Evolutionary conservation across 2,888 invertebrate species (phyloP).

Genomic region (Xanthostigma xanthostigma): DNA sequence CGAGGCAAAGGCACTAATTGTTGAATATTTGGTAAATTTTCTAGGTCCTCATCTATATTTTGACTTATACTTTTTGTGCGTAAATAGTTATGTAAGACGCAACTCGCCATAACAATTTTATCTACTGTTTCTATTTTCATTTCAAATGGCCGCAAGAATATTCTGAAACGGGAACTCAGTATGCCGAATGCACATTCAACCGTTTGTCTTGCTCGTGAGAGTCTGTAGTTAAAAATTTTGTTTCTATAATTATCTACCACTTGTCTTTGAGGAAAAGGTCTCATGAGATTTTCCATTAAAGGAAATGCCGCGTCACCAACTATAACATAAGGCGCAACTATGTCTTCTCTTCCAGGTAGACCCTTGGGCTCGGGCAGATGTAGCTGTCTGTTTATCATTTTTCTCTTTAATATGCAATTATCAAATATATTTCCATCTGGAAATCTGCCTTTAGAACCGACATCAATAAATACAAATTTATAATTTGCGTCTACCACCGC

Average conservation of each 20-base stretch:
- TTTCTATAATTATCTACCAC: conserved; percentile 3
- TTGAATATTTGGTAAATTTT: too few species aligned
- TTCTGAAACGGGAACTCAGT: conserved; percentile 7
- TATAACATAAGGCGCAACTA: too few species aligned
- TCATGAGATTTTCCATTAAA: conserved; percentile 7
- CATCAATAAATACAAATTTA: conserved; percentile 16
- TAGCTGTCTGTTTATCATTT: conserved; percentile 9
- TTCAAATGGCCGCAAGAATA: conserved; percentile 11
- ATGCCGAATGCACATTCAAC: conserved; percentile 10
- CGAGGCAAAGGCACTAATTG: too few species aligned
- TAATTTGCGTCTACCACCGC: conserved; percentile 17
- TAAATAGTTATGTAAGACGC: conserved; percentile 8
- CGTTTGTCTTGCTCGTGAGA: conserved; percentile 6
- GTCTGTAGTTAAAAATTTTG: conserved; percentile 9
- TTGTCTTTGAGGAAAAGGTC: background rate
- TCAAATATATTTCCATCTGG: conserved; percentile 17
- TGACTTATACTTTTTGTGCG: background rate
- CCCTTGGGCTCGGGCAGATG: conserved; percentile 10
- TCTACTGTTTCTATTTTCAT: conserved; percentile 10
- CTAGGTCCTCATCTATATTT: too few species aligned
- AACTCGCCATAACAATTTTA: conserved; percentile 9
- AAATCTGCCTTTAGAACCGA: conserved; percentile 17
- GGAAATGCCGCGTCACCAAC: conserved; percentile 10
- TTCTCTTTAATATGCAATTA: conserved; percentile 12
- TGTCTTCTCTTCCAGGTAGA: background rate